Evolutionary conservation across 2,797 vertebrate species (phyloP), one percentile per base, ranked within the genome.

Genomic region (Acanthurus leucopareius): DNA sequence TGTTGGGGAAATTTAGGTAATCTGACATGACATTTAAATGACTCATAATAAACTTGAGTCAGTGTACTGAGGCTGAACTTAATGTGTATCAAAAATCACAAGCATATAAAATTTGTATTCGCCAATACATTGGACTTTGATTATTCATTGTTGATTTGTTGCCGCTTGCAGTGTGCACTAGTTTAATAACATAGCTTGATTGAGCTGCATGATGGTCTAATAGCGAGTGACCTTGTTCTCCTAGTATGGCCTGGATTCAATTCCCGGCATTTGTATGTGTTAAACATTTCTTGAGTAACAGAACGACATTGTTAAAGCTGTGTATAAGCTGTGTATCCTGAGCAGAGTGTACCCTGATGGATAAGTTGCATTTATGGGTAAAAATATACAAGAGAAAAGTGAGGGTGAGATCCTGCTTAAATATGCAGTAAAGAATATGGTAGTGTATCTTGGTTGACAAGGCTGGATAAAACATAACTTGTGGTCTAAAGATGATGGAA

Each of bases 201-300:
- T 20, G 1, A 65, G 22, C 59, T 44, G 25, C 35, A 72, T 22
- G 7, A 11, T 28, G 3, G 35, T 53, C 16, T 22, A 44, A 40
- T 25, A 14, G 22, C 40, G 13, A 10, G 13, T 56, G 56, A 73
- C 58, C 58, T 60, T 73, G 49, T 44, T 51, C 40, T 64, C 7
- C 65, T 45, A 1, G 3, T 32, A 54, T 10, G 17, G 10, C 52
- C 38, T 49, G 49, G 11, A 68, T 75, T 75, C 22, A 62, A 1
- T 57, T 49, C n/a, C n/a, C n/a, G 60, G 32, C 8, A 10, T 71
- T 73, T 47, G 10, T 40, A 64, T 62, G 11, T 82, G 61, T 68
- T 57, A 22, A 64, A 35, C n/a, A 49, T 62, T 68, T 59, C 17
- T 73, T 65, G 22, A 60, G 16, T 22, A 45, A 70, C 22, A 75